These are phyloP conservation scores for Varecia variegata DNA, from an alignment of 2,797 vertebrate genomes.

Conservation along the genomic window DNA sequence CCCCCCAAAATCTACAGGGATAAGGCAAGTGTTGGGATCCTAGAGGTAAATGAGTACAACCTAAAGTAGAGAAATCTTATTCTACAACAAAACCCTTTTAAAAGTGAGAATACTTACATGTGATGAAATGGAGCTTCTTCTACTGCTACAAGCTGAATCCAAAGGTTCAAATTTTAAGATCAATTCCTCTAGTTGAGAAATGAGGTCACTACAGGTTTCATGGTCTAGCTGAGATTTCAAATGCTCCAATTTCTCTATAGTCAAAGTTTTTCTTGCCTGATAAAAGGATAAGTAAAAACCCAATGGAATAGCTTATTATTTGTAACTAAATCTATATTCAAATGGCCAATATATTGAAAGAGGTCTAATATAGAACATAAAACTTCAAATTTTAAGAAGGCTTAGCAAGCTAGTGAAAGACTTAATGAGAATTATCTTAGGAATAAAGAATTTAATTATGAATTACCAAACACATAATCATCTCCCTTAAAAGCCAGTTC, in stretches of 20 bases:
- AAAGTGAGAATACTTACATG: slow-evolving; percentile 87
- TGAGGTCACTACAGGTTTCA: slow-evolving; percentile 86
- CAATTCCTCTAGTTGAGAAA: slow-evolving; percentile 91
- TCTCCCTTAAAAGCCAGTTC: slow-evolving; percentile 24
- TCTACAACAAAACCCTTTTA: not conserved
- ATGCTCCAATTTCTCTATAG: slow-evolving; percentile 93
- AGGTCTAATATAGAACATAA: not conserved
- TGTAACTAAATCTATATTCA: slow-evolving; percentile 4
- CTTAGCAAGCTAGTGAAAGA: not conserved
- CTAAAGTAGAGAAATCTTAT: not conserved
- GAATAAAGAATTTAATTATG: slow-evolving; percentile 38
- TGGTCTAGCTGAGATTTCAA: slow-evolving; percentile 92
- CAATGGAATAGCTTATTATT: not conserved
- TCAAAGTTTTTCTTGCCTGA: slow-evolving; percentile 93
- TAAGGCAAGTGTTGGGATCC: not conserved
- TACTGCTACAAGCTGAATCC: slow-evolving; percentile 96
- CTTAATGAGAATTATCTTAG: not conserved
- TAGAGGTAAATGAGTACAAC: not conserved
- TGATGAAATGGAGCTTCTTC: slow-evolving; percentile 97
- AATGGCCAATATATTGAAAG: not conserved
- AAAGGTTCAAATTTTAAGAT: slow-evolving; percentile 92
- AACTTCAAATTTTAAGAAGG: slow-evolving; percentile 9
- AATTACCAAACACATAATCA: not conserved
- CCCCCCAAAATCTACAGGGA: not conserved
- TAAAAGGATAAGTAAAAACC: slow-evolving; percentile 52